phyloP scores from a whole-genome alignment of 2,113 vertebrate genomes.

The Gavia stellata region DNA sequence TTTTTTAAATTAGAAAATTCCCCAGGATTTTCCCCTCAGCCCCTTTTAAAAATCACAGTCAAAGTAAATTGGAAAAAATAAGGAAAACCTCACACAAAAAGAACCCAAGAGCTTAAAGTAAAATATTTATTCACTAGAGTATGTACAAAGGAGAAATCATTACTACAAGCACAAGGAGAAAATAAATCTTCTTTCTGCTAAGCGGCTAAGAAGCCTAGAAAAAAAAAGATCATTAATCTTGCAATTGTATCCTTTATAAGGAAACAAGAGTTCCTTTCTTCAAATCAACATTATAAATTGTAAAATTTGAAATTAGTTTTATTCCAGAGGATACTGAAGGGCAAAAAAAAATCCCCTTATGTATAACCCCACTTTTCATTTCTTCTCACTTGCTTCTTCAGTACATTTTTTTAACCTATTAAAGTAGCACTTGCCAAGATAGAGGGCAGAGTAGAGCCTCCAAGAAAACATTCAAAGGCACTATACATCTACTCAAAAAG shows the following conservation, averaged over 20 bases:
- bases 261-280: background rate
- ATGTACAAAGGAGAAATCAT: background rate
- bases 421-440: background rate
- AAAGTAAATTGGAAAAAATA: background rate
- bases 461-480: background rate
- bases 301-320: background rate
- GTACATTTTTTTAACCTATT: background rate
- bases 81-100: background rate
- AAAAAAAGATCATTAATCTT: background rate
- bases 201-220: background rate
- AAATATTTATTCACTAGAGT: background rate
- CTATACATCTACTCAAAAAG: background rate
- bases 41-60: background rate
- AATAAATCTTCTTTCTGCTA: background rate
- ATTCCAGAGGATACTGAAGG: background rate
- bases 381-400: slow-evolving; percentile 66
- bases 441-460: background rate
- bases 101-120: background rate
- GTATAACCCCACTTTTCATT: slow-evolving; percentile 15
- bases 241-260: background rate
- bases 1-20: background rate
- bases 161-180: background rate
- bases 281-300: background rate
- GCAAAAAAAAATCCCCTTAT: background rate
- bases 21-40: background rate